Percentiles rank a stretch among this genome's conserved stretches.
Evolutionary conservation across 2,797 vertebrate genomes (phyloP).

Genomic region (Oreonectes daqikongensis): DNA sequence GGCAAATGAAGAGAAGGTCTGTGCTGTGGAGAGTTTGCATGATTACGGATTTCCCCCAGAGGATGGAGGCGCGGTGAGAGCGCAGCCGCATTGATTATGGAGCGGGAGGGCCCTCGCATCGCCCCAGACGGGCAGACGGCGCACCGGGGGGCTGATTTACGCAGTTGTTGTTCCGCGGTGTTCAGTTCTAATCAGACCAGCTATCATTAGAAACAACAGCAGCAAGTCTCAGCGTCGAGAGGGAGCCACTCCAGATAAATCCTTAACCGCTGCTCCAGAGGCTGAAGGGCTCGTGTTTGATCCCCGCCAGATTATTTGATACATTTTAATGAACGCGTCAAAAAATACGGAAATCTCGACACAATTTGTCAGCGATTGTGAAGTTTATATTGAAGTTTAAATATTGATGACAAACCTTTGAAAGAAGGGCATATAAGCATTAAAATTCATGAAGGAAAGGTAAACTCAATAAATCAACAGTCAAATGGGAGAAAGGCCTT

Average conservation of each 20-base stretch:
- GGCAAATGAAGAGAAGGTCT: not conserved
- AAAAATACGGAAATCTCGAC: not conserved
- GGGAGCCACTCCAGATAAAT: conserved; percentile 23
- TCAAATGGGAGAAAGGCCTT: conserved; percentile 51
- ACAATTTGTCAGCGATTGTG: conserved; percentile 23
- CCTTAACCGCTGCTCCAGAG: conserved; percentile 41
- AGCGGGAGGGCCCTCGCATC: conserved; percentile 37
- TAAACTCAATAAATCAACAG: conserved; percentile 66
- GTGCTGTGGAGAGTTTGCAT: conserved; percentile 46
- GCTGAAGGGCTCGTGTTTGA: conserved; percentile 26
- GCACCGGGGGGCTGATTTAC: conserved; percentile 78
- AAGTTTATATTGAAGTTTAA: conserved; percentile 46
- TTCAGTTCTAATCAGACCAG: conserved; percentile 68
- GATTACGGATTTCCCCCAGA: conserved; percentile 74
- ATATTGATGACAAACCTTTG: conserved; percentile 45
- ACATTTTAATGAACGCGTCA: conserved; percentile 36
- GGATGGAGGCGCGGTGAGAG: conserved; percentile 66
- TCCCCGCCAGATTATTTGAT: conserved; percentile 9
- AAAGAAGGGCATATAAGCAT: conserved; percentile 37
- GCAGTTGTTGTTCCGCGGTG: conserved; percentile 61
- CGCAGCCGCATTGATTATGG: conserved; percentile 61
- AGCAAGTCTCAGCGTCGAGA: conserved; percentile 26
- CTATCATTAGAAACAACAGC: conserved; percentile 54
- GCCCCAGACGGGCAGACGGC: conserved; percentile 57
- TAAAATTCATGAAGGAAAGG: conserved; percentile 57